Evolutionary conservation across 2,113 vertebrate genomes (phyloP).

Genomic region (Upupa epops): DNA sequence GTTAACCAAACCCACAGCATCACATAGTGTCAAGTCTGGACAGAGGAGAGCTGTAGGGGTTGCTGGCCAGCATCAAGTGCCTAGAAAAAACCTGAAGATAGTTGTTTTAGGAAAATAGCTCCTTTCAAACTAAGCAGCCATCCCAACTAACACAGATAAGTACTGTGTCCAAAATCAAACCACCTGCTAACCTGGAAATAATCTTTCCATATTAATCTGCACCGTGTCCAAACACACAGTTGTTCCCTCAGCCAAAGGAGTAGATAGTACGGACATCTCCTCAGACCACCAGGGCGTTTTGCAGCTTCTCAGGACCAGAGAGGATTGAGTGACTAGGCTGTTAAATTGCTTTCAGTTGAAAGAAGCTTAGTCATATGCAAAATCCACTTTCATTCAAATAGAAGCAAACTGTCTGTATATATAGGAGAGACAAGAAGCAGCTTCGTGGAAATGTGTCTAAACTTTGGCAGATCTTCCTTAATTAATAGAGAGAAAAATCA

Average conservation of each 20-base stretch:
- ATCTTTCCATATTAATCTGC: neutral
- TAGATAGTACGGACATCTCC: neutral
- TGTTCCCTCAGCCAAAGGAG: neutral
- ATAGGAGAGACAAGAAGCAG: rapidly evolving
- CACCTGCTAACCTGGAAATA: neutral
- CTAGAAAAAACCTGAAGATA: neutral
- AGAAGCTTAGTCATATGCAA: neutral
- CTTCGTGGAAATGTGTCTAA: neutral
- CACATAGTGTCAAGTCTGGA: neutral
- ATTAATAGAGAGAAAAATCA: neutral
- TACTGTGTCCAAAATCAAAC: neutral
- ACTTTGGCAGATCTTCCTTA: neutral
- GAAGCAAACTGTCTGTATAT: rapidly evolving
- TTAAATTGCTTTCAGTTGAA: neutral
- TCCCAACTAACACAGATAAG: neutral
- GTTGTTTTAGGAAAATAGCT: neutral
- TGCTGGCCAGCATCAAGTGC: neutral
- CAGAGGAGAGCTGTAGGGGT: neutral
- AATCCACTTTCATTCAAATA: neutral
- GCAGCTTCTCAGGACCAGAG: neutral
- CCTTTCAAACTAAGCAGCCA: neutral
- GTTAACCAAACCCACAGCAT: rapidly evolving
- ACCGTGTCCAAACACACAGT: rapidly evolving
- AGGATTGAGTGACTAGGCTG: neutral
- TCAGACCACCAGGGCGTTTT: neutral